Percentiles rank a stretch among this genome's conserved stretches.
Evolutionary conservation across 2,888 invertebrate species (phyloP).

Genomic region (Noctua janthina): DNA sequence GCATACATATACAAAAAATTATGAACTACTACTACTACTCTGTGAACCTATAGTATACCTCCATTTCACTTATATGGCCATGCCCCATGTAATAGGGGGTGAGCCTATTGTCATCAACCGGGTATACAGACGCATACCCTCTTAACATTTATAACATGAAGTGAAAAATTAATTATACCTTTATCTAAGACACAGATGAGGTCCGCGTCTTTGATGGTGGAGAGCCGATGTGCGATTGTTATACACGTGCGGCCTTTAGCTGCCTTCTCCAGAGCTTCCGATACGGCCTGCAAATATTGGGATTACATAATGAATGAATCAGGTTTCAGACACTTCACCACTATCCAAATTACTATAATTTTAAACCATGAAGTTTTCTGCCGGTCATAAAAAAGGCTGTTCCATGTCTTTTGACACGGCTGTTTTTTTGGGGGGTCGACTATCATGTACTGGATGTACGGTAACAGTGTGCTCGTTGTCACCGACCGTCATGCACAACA

Average conservation of each 20-base stretch:
- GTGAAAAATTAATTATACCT: conserved; percentile 82
- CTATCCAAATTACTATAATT: not conserved
- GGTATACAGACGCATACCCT: not conserved
- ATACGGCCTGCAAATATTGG: conserved; percentile 91
- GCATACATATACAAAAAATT: not conserved
- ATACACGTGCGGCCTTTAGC: conserved; percentile 95
- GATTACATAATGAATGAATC: not conserved
- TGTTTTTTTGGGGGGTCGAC: not conserved
- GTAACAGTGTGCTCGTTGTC: not conserved
- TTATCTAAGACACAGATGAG: conserved; percentile 95
- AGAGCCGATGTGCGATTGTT: conserved; percentile 96
- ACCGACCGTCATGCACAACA: not conserved
- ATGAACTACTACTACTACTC: no score
- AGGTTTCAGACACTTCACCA: not conserved
- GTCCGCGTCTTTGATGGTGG: conserved; percentile 96
- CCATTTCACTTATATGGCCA: no score
- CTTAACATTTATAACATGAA: not conserved
- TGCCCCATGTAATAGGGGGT: not conserved
- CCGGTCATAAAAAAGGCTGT: not conserved
- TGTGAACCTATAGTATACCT: no score
- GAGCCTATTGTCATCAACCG: not conserved
- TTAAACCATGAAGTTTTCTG: not conserved
- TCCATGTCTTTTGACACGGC: not conserved
- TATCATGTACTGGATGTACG: not conserved
- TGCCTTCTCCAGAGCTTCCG: conserved; percentile 95